Percentiles rank a stretch among this genome's conserved stretches.
phyloP scores from a whole-genome alignment of 2,888 invertebrate genomes.

The Blastobasis adustella region DNA sequence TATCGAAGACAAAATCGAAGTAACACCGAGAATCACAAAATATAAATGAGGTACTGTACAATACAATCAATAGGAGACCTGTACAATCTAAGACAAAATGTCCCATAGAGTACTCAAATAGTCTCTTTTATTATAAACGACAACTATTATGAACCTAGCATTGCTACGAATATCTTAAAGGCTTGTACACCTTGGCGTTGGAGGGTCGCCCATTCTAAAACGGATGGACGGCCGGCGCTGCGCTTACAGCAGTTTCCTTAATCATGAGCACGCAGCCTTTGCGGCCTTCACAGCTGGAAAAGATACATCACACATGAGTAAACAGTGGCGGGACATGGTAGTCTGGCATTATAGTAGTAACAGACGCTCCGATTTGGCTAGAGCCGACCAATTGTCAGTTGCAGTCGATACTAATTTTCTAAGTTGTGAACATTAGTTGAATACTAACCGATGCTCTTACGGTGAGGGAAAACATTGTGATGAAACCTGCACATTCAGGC shows the following conservation, averaged over 20 bases:
- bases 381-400: too few species aligned
- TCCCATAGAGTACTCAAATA: too few species aligned
- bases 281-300: slow-evolving; percentile 69
- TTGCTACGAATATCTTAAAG: too few species aligned
- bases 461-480: too few species aligned
- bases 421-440: too few species aligned
- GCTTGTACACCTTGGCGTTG: not conserved
- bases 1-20: too few species aligned
- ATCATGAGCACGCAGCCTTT: slow-evolving; percentile 70
- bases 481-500: too few species aligned
- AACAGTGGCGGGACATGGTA: not conserved
- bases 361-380: too few species aligned
- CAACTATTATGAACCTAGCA: not conserved
- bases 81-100: not conserved
- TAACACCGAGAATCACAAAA: not conserved
- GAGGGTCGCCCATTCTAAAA: slow-evolving; percentile 44
- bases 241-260: slow-evolving; percentile 17
- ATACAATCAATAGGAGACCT: not conserved
- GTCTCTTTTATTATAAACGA: not conserved
- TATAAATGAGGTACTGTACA: not conserved
- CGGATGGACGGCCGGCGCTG: slow-evolving; percentile 41
- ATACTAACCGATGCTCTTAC: too few species aligned
- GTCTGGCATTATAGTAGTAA: too few species aligned
- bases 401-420: too few species aligned
- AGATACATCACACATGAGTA: slow-evolving; percentile 9